Evolutionary conservation across 1,140 invertebrate genomes (phyloP).

Genomic region (Capitella teleta): DNA sequence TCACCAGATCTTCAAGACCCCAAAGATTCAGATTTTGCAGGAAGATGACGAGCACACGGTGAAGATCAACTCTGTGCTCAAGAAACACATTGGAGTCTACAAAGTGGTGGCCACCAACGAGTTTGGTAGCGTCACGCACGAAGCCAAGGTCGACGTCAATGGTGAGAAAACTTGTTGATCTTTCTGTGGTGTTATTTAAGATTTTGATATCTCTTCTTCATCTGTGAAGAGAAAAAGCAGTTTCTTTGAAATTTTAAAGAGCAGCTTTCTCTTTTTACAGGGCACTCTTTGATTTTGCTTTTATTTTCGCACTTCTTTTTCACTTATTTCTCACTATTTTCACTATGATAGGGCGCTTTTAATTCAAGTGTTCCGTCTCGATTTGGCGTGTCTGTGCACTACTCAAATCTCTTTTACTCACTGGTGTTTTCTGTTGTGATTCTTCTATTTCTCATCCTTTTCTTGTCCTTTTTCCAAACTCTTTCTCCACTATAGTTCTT

Average conservation of each 20-base stretch:
- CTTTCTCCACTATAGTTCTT: no score
- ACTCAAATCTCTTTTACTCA: no score
- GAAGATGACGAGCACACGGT: conserved; percentile 46
- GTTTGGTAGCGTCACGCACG: conserved; percentile 24
- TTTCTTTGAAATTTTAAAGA: background rate
- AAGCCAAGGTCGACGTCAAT: conserved; percentile 25
- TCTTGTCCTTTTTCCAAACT: no score
- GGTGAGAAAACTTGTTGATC: conserved; percentile 25
- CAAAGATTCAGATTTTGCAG: conserved; percentile 54
- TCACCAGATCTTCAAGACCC: background rate
- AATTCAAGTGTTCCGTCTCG: no score
- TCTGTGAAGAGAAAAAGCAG: background rate
- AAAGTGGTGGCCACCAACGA: conserved; percentile 33
- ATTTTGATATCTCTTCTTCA: background rate
- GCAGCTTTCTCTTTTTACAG: no score
- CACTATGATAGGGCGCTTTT: no score
- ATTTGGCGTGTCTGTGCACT: no score
- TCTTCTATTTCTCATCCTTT: no score
- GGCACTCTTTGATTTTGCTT: no score
- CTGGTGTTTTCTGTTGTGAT: no score
- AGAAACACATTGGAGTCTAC: conserved; percentile 49
- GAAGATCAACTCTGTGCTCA: conserved; percentile 47
- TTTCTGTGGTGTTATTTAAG: background rate
- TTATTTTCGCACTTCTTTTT: background rate
- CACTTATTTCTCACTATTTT: background rate